phyloP scores from a whole-genome alignment of 2,113 vertebrate species.

The Daubentonia madagascariensis region DNA sequence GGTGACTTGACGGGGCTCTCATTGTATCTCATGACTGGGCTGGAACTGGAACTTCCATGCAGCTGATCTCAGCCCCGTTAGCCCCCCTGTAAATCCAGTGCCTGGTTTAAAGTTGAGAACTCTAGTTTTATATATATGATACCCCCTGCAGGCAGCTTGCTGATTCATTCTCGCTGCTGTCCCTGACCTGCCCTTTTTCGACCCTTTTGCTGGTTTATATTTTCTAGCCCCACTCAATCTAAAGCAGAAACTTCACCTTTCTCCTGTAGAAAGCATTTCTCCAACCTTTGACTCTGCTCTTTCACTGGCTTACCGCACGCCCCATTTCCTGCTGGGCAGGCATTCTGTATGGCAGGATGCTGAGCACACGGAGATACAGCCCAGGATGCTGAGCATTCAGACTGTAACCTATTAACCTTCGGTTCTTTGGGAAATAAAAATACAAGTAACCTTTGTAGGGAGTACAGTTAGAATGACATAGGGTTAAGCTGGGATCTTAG shows the following conservation, averaged over 20 bases:
- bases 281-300: constrained; percentile 38
- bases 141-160: not conserved
- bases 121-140: rapidly evolving
- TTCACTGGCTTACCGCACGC: constrained; percentile 35
- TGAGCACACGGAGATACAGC: rapidly evolving
- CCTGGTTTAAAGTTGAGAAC: not conserved
- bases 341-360: constrained; percentile 53
- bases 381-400: not conserved
- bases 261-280: constrained; percentile 1
- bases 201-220: not conserved
- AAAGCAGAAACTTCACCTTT: not conserved
- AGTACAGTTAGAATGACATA: not conserved
- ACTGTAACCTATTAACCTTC: constrained; percentile 4
- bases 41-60: too few relatives aligned
- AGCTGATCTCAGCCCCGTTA: not conserved
- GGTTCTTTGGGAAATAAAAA: constrained; percentile 61
- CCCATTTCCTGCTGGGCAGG: constrained; percentile 68
- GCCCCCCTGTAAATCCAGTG: not conserved
- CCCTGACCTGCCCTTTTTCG: not conserved
- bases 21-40: not conserved
- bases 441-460: not conserved
- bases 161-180: not conserved
- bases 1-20: not conserved
- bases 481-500: not conserved
- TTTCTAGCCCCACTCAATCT: constrained; percentile 17